Conservation (phyloP, 2,888 invertebrate genomes). For the Epistrophella euchroma region DNA sequence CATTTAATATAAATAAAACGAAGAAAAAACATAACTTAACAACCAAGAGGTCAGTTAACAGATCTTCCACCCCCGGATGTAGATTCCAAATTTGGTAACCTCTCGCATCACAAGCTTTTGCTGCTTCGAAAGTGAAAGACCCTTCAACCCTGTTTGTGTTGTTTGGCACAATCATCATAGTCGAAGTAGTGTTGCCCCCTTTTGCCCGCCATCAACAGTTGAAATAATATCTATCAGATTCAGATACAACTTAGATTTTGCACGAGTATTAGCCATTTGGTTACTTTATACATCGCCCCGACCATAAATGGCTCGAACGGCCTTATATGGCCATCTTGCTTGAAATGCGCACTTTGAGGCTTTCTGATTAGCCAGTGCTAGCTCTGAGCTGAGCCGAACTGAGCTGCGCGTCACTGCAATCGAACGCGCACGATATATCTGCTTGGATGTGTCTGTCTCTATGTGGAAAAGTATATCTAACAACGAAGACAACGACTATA, state of each 20-base stretch:
- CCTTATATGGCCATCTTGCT: conserved; percentile 73
- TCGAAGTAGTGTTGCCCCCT: conserved; percentile 1
- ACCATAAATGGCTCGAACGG: conserved; percentile 64
- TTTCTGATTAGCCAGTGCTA: conserved; percentile 73
- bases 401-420: conserved; percentile 73
- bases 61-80: conserved; percentile 75
- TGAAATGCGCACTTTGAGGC: conserved; percentile 70
- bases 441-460: conserved; percentile 10
- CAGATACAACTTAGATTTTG: conserved; percentile 71
- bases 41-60: conserved; percentile 72
- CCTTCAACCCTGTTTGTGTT: conserved; percentile 64
- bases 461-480: conserved; percentile 29
- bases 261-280: conserved; percentile 75
- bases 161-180: conserved; percentile 36
- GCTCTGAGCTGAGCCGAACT: conserved; percentile 18
- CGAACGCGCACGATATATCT: conserved; percentile 68
- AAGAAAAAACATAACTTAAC: conserved; percentile 4
- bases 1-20: conserved; percentile 47
- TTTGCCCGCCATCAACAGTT: background rate
- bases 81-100: conserved; percentile 62
- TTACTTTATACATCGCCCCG: conserved; percentile 66
- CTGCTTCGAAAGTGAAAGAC: conserved; percentile 68
- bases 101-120: conserved; percentile 60
- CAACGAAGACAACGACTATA: conserved; percentile 21
- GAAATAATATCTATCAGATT: conserved; percentile 53